Percentiles rank a stretch among this genome's conserved stretches.
Conservation (phyloP, 2,797 vertebrate species). For the Cryptoblepharus egeriae region DNA sequence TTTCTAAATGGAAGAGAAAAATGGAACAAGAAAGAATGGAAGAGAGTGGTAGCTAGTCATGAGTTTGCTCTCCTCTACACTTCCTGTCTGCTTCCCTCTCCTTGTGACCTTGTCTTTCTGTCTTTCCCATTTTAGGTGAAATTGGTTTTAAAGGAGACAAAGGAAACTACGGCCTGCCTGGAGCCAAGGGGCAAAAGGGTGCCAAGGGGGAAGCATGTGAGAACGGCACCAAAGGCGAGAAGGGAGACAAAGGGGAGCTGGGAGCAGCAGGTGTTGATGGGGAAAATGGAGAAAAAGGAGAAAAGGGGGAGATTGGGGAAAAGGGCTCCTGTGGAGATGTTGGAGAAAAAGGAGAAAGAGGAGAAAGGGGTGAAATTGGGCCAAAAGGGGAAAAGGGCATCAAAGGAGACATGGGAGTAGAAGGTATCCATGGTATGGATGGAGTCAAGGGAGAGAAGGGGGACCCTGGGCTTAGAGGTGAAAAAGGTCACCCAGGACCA, state of each 20-base stretch:
- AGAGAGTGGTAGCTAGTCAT: too few relatives aligned
- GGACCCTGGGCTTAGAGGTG: slow-evolving; percentile 83
- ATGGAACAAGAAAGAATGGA: too few relatives aligned
- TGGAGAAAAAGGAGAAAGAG: slow-evolving; percentile 86
- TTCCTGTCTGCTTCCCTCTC: not conserved
- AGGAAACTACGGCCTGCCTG: slow-evolving; percentile 83
- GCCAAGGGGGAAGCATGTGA: slow-evolving; percentile 86
- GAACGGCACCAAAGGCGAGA: slow-evolving; percentile 90
- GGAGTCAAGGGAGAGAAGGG: slow-evolving; percentile 86
- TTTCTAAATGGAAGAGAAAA: too few relatives aligned
- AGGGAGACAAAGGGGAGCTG: slow-evolving; percentile 84
- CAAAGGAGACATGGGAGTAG: slow-evolving; percentile 84
- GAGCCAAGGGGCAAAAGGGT: slow-evolving; percentile 86
- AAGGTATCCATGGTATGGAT: slow-evolving; percentile 81
- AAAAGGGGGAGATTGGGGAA: slow-evolving; percentile 88
- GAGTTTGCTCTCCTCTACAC: too few relatives aligned
- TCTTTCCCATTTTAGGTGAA: slow-evolving; percentile 81
- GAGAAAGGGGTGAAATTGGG: slow-evolving; percentile 86
- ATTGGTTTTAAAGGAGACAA: slow-evolving; percentile 88
- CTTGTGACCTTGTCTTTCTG: not conserved
- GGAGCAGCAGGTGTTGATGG: slow-evolving; percentile 82
- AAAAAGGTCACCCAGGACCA: slow-evolving; percentile 85
- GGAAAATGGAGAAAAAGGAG: slow-evolving; percentile 80
- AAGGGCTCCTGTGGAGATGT: slow-evolving; percentile 85
- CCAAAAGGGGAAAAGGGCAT: slow-evolving; percentile 85